Evolutionary conservation across 92 coral and sea anemone species (phyloP).

Genomic region (Parazoanthus atlanticus): DNA sequence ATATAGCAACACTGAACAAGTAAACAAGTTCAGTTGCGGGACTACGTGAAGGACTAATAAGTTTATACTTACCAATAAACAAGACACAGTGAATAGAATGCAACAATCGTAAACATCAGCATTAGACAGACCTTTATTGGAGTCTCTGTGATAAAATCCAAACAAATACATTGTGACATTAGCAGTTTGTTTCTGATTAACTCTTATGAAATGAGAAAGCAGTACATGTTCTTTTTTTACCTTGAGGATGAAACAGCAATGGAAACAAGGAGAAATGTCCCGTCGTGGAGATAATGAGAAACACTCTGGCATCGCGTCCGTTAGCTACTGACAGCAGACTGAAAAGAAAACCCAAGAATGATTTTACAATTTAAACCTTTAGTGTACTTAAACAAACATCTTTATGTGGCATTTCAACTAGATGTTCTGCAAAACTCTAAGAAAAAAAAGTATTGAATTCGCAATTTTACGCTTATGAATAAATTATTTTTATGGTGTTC

Average conservation of each 20-base stretch:
- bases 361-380: not conserved
- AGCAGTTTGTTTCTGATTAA: not conserved
- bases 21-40: too few species aligned
- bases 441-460: too few species aligned
- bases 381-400: not conserved
- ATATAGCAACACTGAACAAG: too few species aligned
- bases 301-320: constrained; percentile 81
- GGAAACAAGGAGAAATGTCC: constrained; percentile 97
- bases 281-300: constrained; percentile 81
- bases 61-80: constrained; percentile 77
- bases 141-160: constrained; percentile 67
- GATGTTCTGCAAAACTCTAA: too few species aligned
- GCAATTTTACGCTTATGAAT: too few species aligned
- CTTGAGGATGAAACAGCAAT: constrained; percentile 85
- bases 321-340: constrained; percentile 84
- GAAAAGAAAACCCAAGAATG: constrained; percentile 28
- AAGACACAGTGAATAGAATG: constrained; percentile 87
- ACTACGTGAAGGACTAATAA: not conserved
- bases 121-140: constrained; percentile 90
- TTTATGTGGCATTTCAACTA: too few species aligned
- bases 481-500: too few species aligned
- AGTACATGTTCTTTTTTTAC: constrained; percentile 38
- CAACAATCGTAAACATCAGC: constrained; percentile 88
- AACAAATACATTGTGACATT: not conserved
- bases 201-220: not conserved